These are phyloP conservation scores for Entomobrya multifasciata DNA, from an alignment of 2,888 invertebrate genomes.

Conservation along the genomic window DNA sequence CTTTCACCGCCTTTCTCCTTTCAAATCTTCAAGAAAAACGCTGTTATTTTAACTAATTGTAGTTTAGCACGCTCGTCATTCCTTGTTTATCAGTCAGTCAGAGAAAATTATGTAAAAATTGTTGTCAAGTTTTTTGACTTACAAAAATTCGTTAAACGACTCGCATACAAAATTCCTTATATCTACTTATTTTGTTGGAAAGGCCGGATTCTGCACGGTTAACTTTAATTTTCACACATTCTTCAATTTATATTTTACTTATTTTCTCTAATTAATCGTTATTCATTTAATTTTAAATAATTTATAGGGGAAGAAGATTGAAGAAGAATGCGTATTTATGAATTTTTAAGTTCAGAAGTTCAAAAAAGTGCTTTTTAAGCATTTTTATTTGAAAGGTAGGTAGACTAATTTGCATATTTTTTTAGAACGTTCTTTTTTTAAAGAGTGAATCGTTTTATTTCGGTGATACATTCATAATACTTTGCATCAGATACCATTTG, in stretches of 20 bases:
- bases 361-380: no score
- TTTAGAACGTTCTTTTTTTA: no score
- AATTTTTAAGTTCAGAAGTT: no score
- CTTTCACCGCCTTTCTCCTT: not conserved
- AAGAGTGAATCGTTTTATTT: no score
- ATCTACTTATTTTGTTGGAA: conserved; percentile 37
- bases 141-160: not conserved
- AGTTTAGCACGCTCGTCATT: conserved; percentile 44
- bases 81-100: conserved; percentile 12
- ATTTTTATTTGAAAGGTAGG: not conserved
- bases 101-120: no score
- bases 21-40: not conserved
- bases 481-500: no score
- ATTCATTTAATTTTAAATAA: not conserved
- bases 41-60: no score
- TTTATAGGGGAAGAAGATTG: not conserved
- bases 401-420: no score
- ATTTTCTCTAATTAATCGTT: not conserved
- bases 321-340: no score
- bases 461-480: no score
- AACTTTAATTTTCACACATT: not conserved
- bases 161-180: conserved; percentile 1
- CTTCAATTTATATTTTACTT: not conserved
- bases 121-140: not conserved
- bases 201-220: conserved; percentile 58